These are phyloP conservation scores for Corynorhinus townsendii DNA, from an alignment of 2,113 vertebrate genomes.

Conservation along the genomic window DNA sequence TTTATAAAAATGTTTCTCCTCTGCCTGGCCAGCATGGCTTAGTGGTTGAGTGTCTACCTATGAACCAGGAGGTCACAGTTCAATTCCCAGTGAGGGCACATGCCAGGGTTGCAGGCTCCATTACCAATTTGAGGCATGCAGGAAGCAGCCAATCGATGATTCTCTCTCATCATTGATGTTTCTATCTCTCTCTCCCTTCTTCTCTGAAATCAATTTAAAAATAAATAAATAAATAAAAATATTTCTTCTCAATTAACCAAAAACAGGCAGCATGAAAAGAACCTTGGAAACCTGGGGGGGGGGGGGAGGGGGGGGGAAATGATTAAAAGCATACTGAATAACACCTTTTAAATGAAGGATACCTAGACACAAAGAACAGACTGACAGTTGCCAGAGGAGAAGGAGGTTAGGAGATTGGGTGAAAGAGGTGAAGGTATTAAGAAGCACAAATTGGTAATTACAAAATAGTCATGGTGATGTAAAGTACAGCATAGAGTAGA, in stretches of 20 bases:
- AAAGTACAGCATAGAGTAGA: not conserved
- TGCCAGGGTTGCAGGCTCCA: too few relatives aligned
- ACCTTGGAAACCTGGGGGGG: not conserved
- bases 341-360: slow-evolving; percentile 14
- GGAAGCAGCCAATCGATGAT: too few relatives aligned
- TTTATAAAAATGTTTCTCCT: not conserved
- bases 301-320: too few relatives aligned
- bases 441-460: not conserved
- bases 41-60: too few relatives aligned
- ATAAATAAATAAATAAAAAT: not conserved
- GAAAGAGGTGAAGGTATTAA: not conserved
- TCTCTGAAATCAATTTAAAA: not conserved
- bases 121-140: too few relatives aligned
- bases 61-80: too few relatives aligned
- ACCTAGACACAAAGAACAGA: not conserved
- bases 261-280: not conserved
- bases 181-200: too few relatives aligned
- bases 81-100: too few relatives aligned
- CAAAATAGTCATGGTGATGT: not conserved
- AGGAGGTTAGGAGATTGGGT: not conserved
- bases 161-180: too few relatives aligned
- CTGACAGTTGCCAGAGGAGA: not conserved
- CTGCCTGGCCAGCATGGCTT: too few relatives aligned
- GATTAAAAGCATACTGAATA: not conserved
- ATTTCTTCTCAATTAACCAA: not conserved